Conservation (phyloP, 2,888 invertebrate genomes). For the Drosophila hawaiiensis region DNA sequence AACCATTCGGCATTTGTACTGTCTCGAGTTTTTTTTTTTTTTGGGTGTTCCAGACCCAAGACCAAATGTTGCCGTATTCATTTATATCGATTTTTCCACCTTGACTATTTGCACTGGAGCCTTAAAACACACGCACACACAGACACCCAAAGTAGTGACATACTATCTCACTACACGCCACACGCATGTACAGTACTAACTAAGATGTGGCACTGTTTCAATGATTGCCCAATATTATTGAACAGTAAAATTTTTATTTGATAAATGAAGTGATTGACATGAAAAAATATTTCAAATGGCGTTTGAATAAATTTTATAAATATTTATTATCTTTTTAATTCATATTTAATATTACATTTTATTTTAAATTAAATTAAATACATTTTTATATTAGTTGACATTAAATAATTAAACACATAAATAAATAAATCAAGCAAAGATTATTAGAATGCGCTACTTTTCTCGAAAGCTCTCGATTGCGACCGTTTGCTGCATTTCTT, state of each 20-base stretch:
- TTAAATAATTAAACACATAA: neutral
- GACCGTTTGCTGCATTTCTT: slow-evolving; percentile 18
- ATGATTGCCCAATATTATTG: neutral
- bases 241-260: neutral
- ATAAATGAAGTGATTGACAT: neutral
- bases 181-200: slow-evolving; percentile 6
- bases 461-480: neutral
- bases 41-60: slow-evolving; percentile 44
- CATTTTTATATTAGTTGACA: neutral
- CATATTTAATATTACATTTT: neutral
- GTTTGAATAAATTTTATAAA: neutral
- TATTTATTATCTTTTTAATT: neutral
- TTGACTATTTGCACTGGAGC: slow-evolving; percentile 66
- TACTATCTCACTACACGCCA: slow-evolving; percentile 49
- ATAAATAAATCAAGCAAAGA: neutral
- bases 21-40: slow-evolving; percentile 55
- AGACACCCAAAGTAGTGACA: slow-evolving; percentile 50
- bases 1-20: slow-evolving; percentile 59
- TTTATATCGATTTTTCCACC: slow-evolving; percentile 79
- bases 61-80: slow-evolving; percentile 76
- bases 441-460: neutral
- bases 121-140: slow-evolving; percentile 47
- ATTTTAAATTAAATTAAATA: neutral
- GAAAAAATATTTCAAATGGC: neutral
- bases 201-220: neutral